Percentiles rank a stretch among this genome's conserved stretches.
Evolutionary conservation across 2,113 vertebrate species (phyloP).

Genomic region (Centrocercus urophasianus): DNA sequence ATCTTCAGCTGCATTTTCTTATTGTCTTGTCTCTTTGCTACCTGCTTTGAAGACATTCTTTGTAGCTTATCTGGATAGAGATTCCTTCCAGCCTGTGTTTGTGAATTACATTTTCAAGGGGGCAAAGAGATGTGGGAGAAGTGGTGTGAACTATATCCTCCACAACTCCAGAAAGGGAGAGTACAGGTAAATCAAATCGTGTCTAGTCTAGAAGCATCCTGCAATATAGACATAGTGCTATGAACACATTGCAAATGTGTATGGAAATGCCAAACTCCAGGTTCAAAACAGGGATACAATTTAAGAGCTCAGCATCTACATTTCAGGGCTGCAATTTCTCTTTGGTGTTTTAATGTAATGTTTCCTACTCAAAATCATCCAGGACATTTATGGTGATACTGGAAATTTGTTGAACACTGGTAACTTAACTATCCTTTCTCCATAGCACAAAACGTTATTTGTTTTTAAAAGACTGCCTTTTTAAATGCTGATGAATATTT

Average conservation of each 20-base stretch:
- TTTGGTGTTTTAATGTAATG: background rate
- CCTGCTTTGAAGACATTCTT: background rate
- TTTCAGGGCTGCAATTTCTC: background rate
- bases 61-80: background rate
- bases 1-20: background rate
- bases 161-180: too few species aligned
- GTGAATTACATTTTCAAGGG: background rate
- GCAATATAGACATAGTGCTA: too few species aligned
- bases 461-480: background rate
- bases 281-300: background rate
- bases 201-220: background rate
- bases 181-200: too few species aligned
- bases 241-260: too few species aligned
- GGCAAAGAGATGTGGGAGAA: background rate
- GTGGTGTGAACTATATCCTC: background rate
- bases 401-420: background rate
- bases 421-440: background rate
- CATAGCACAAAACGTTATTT: background rate
- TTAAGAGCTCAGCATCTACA: background rate
- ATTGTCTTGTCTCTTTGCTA: background rate
- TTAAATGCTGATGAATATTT: background rate
- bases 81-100: background rate
- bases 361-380: background rate
- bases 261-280: background rate
- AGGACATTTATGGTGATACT: background rate